Evolutionary conservation across 2,888 invertebrate genomes (phyloP).

Genomic region (Pseudococcus jackbeardsleyi): DNA sequence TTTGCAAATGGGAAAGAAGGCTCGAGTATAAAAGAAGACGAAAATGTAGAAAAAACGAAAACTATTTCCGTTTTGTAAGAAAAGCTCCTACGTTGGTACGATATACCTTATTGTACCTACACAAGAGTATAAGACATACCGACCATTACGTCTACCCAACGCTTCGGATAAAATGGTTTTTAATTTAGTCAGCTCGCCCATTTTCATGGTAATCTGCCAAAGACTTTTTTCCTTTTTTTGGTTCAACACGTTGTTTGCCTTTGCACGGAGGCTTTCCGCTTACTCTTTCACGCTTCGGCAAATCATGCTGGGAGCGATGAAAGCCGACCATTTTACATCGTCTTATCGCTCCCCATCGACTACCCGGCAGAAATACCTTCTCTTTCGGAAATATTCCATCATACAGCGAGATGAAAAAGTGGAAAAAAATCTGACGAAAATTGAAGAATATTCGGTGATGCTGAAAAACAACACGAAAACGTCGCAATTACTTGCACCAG

Average conservation of each 20-base stretch:
- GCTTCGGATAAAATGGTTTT: conserved; percentile 29
- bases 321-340: not conserved
- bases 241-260: conserved; percentile 1
- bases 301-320: not conserved
- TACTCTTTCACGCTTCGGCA: conserved; percentile 17
- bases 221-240: not conserved
- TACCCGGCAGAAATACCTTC: not conserved
- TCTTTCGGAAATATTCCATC: not conserved
- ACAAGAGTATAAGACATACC: not conserved
- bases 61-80: conserved; percentile 30
- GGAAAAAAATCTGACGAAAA: not conserved
- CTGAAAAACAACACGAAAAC: not conserved
- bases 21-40: not conserved
- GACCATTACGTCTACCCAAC: conserved; percentile 24
- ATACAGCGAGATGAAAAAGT: not conserved
- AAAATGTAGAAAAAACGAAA: conserved; percentile 26
- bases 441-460: not conserved
- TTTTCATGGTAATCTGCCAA: conserved; percentile 35
- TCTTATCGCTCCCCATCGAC: not conserved
- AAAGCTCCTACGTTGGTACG: not conserved
- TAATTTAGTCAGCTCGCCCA: conserved; percentile 37
- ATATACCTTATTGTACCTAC: not conserved
- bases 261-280: not conserved
- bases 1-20: conserved; percentile 42
- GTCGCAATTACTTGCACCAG: not conserved